phyloP scores from a whole-genome alignment of 2,888 invertebrate genomes.

The Drosophila paranaensis region DNA sequence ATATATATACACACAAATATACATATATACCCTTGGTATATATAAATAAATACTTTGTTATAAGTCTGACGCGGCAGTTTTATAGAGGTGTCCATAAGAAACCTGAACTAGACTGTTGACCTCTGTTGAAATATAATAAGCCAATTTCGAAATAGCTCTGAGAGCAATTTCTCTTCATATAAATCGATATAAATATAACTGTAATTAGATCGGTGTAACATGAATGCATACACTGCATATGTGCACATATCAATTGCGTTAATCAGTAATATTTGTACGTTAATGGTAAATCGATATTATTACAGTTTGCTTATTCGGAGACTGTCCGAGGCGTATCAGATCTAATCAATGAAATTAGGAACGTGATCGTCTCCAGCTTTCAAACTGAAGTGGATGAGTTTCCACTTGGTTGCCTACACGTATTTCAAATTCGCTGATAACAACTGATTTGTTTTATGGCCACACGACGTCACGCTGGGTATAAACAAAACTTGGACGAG shows the following conservation, averaged over 20 bases:
- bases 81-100: background rate
- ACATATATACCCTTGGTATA: background rate
- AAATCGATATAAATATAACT: too few relatives aligned
- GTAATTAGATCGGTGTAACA: too few relatives aligned
- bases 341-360: constrained; percentile 55
- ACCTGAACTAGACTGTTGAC: constrained; percentile 1
- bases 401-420: constrained; percentile 37
- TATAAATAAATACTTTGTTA: background rate
- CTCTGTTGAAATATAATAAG: background rate
- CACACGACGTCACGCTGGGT: constrained; percentile 20
- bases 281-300: background rate
- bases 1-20: background rate
- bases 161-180: background rate
- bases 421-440: constrained; percentile 48
- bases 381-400: constrained; percentile 44
- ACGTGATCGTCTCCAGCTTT: constrained; percentile 32
- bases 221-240: background rate
- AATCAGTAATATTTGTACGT: too few relatives aligned
- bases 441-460: constrained; percentile 25
- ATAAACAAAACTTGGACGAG: constrained; percentile 15
- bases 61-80: constrained; percentile 1
- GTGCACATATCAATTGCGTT: background rate
- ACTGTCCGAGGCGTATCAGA: background rate
- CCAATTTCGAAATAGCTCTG: background rate
- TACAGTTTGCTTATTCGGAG: background rate